These are phyloP conservation scores for Macrostomum lignano DNA, from an alignment of 1,140 invertebrate genomes.

Conservation along the genomic window DNA sequence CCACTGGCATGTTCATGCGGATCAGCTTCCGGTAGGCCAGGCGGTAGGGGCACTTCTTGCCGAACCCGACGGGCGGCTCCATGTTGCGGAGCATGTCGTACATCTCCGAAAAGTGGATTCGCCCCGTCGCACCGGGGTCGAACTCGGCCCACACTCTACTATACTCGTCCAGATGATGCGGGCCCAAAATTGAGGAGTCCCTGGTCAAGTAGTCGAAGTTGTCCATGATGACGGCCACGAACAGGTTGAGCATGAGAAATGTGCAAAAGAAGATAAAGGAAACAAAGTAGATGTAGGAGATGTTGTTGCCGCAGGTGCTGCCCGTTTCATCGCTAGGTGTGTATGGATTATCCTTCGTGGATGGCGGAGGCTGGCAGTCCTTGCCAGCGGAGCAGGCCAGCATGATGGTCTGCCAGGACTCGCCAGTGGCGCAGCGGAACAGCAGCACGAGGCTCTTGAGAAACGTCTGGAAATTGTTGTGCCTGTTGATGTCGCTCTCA, in stretches of 20 bases:
- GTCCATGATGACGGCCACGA: conserved; percentile 99
- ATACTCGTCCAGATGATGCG: conserved; percentile 97
- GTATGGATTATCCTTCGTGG: conserved; percentile 33
- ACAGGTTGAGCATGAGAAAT: conserved; percentile 97
- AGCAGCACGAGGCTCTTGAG: conserved; percentile 88
- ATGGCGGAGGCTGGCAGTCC: conserved; percentile 27
- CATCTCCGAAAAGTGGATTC: conserved; percentile 94
- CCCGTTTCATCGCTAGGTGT: too few relatives aligned
- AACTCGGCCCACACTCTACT: conserved; percentile 97
- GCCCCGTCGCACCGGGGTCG: conserved; percentile 94
- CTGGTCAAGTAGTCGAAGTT: conserved; percentile 98
- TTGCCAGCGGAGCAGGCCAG: conserved; percentile 30
- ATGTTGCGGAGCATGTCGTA: conserved; percentile 99
- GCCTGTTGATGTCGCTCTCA: conserved; percentile 65
- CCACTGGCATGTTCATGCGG: conserved; percentile 96
- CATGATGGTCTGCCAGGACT: conserved; percentile 98
- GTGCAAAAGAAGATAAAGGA: conserved; percentile 99
- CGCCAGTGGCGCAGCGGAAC: conserved; percentile 97
- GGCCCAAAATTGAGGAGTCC: conserved; percentile 90
- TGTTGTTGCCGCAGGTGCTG: conserved; percentile 51
- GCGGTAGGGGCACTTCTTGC: conserved; percentile 94
- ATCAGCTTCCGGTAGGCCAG: conserved; percentile 94
- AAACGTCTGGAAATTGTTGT: conserved; percentile 98
- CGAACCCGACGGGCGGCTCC: conserved; percentile 95
- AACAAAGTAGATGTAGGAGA: conserved; percentile 91